Conservation (phyloP, 2,888 invertebrate genomes). For the Agrilus mali region DNA sequence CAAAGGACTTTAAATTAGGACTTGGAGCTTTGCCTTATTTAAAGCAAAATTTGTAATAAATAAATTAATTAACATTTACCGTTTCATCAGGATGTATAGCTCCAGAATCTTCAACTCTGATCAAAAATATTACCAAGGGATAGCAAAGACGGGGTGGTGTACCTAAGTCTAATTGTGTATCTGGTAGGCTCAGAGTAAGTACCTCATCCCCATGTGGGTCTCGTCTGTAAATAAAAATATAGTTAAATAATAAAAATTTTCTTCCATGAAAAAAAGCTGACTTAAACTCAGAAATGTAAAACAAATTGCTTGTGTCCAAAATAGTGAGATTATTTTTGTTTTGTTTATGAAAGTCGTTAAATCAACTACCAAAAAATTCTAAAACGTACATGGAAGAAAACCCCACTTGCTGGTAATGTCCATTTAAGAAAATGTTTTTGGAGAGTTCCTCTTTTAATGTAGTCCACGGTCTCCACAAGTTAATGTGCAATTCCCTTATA, state of each 20-base stretch:
- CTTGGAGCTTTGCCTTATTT: too few relatives aligned
- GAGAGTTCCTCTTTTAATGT: constrained; percentile 50
- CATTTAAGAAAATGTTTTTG: constrained; percentile 41
- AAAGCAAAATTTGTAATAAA: not conserved
- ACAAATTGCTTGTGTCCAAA: too few relatives aligned
- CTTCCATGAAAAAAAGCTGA: too few relatives aligned
- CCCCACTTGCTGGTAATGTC: constrained; percentile 34
- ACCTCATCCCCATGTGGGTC: constrained; percentile 53
- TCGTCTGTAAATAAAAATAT: constrained; percentile 37
- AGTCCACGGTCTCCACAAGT: constrained; percentile 61
- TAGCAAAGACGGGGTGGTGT: constrained; percentile 63
- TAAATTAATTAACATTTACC: constrained; percentile 33
- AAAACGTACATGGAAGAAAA: constrained; percentile 24
- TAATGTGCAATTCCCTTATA: constrained; percentile 61
- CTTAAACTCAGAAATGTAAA: too few relatives aligned
- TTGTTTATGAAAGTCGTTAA: not conserved
- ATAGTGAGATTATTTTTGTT: too few relatives aligned
- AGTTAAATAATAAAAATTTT: not conserved
- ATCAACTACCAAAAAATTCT: not conserved
- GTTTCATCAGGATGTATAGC: constrained; percentile 65
- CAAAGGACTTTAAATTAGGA: too few relatives aligned
- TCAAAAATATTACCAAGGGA: constrained; percentile 63
- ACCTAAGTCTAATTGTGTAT: constrained; percentile 51
- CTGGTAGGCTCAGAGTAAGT: constrained; percentile 47
- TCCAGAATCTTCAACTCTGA: constrained; percentile 47